Base-by-base conservation (phyloP, 2,888 invertebrate genomes). In the Elaeidobius kamerunicus region DNA sequence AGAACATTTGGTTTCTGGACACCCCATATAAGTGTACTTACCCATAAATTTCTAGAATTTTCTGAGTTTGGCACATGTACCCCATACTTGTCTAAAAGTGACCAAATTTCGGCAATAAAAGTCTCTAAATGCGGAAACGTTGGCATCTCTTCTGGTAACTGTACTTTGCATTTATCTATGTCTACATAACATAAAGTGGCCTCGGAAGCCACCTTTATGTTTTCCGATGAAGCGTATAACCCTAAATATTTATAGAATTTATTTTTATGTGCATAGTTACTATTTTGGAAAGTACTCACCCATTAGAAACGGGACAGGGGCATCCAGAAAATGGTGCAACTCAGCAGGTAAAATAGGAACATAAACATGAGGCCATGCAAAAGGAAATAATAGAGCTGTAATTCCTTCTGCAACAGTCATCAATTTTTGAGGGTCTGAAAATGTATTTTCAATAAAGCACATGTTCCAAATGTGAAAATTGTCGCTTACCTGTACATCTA, bases 221-320 rank as follows among this genome's bases (percentile, higher is more conserved):
- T 82, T 60, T 79, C 79, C 36, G 76, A 73, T 14, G 78, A 80
- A 0, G 82, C 80, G 67, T 86, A 82, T 14, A 86, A 74, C 59
- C 82, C 81, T 81, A 12, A 14, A 47, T 7, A 36, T 35, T 35
- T 14, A n/a, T 2, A 4, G 15, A n/a, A 2, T 2, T 14, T 14
- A 15, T 15, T 9, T 14, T 2, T 14, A 6, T 15, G 14, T 2
- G 2, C 35, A 2, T 6, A 4, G 35, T 35, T 15, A 35, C 9
- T n/a, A n/a, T n/a, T n/a, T n/a, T n/a, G 9, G 2, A 15, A 35
- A 12, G 20, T 2, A 39, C 68, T 64, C 73, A 68, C 98, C 99
- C 98, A 99, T 99, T 55, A 99, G 88, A 75, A 95, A 99, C 27
- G 99, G 99, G 46, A 99, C 97, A 0, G 99, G 99, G 3, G 99